These are phyloP conservation scores for Myopa tessellatipennis DNA, from an alignment of 2,888 invertebrate genomes.

Conservation along the genomic window DNA sequence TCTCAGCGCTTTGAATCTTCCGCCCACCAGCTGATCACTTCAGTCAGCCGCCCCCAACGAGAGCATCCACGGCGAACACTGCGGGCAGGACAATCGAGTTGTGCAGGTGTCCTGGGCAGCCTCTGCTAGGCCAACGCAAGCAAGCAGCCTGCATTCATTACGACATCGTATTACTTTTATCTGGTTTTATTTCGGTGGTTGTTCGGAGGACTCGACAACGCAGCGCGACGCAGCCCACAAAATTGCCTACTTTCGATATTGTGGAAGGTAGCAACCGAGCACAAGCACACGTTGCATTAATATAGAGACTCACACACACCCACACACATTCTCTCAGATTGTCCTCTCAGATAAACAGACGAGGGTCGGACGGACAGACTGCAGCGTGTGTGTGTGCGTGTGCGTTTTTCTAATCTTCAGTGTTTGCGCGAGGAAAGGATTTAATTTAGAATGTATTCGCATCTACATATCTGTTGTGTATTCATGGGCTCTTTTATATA, in stretches of 20 bases:
- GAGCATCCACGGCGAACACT: neutral
- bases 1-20: no score
- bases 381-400: conserved; percentile 12
- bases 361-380: conserved; percentile 22
- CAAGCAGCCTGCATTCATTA: neutral
- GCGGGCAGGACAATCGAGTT: neutral
- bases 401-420: conserved; percentile 30
- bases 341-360: conserved; percentile 14
- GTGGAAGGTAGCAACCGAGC: neutral
- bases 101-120: neutral
- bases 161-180: neutral
- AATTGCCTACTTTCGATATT: conserved; percentile 5
- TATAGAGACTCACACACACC: neutral
- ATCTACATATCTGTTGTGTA: neutral
- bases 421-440: conserved; percentile 35
- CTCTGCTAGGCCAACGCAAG: neutral
- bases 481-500: neutral
- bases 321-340: conserved; percentile 2
- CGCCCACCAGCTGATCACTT: no score
- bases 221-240: neutral
- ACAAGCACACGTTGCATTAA: neutral
- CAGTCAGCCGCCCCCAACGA: no score
- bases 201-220: neutral
- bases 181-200: neutral
- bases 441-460: conserved; percentile 27